phyloP scores from a whole-genome alignment of 2,113 vertebrate genomes.

The Solea solea region DNA sequence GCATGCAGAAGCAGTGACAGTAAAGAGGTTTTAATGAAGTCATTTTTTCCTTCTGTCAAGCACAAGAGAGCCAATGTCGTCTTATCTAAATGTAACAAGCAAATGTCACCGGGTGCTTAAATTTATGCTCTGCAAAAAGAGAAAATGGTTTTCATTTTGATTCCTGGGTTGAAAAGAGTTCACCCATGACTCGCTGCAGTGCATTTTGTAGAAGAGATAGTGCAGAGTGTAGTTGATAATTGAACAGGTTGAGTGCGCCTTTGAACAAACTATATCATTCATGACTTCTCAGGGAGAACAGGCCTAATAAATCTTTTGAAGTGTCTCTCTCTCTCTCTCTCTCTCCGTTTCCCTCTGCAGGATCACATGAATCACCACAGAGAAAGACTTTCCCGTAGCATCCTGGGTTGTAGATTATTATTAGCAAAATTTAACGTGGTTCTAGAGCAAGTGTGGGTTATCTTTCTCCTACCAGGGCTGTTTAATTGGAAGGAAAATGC shows the following conservation, averaged over 20 bases:
- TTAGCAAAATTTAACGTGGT: too few species aligned
- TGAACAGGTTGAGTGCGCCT: conserved; percentile 12
- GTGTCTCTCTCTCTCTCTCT: conserved; percentile 3
- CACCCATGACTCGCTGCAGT: not conserved
- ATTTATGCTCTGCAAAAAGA: not conserved
- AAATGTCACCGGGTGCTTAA: conserved; percentile 2
- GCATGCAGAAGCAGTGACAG: conserved; percentile 1
- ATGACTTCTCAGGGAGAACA: conserved; percentile 15
- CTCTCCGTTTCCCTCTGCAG: not conserved
- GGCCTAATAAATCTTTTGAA: conserved; percentile 14
- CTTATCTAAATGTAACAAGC: conserved; percentile 4
- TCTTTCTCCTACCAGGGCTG: too few species aligned
- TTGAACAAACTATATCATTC: conserved; percentile 35
- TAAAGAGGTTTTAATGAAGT: conserved; percentile 15
- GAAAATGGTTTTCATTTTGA: conserved; percentile 33
- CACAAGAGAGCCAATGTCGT: not conserved
- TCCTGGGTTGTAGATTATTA: not conserved
- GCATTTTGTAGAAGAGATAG: conserved; percentile 7
- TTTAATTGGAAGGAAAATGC: too few species aligned
- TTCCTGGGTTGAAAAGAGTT: conserved; percentile 24
- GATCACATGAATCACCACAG: not conserved
- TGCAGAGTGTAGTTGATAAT: conserved; percentile 18
- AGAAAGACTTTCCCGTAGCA: not conserved
- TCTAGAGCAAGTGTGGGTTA: too few species aligned
- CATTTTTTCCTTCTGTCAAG: too few species aligned